Conservation (phyloP, 2,797 vertebrate genomes). For the Sebastes matsubarae region DNA sequence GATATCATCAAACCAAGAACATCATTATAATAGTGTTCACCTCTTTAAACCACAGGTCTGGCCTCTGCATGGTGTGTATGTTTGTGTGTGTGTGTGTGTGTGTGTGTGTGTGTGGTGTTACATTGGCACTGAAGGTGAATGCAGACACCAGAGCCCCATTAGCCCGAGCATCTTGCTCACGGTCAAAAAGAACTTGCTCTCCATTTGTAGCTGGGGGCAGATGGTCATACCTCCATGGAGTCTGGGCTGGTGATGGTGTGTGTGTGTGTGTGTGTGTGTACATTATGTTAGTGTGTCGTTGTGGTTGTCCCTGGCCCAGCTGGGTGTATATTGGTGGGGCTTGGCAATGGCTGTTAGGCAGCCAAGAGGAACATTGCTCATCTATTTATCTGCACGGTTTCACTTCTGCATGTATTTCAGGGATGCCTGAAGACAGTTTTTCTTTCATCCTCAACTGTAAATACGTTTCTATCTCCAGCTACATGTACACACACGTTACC, state of each 20-base stretch:
- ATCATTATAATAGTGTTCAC: neutral
- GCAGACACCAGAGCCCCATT: conserved; percentile 53
- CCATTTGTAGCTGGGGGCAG: conserved; percentile 60
- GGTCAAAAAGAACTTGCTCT: conserved; percentile 61
- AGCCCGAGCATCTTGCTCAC: conserved; percentile 57
- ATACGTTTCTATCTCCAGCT: neutral
- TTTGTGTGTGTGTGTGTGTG: neutral
- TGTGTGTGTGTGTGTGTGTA: neutral
- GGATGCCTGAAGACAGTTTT: neutral
- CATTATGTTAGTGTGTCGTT: neutral
- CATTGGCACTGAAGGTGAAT: conserved; percentile 51
- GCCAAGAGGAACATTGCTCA: neutral
- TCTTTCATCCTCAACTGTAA: neutral
- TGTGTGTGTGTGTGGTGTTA: neutral
- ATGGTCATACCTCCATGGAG: conserved; percentile 32
- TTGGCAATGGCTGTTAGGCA: neutral
- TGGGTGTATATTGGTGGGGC: neutral
- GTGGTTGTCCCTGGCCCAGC: neutral
- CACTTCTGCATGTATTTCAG: neutral
- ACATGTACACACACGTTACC: too few relatives aligned
- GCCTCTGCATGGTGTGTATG: too few relatives aligned
- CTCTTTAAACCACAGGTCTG: neutral
- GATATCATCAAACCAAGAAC: neutral
- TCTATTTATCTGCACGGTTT: neutral
- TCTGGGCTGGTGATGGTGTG: neutral